A percentile compares a stretch with the other conserved stretches of the same genome.
Evolutionary conservation across 2,888 invertebrate species (phyloP).

Genomic region (Ethmia dodecea): DNA sequence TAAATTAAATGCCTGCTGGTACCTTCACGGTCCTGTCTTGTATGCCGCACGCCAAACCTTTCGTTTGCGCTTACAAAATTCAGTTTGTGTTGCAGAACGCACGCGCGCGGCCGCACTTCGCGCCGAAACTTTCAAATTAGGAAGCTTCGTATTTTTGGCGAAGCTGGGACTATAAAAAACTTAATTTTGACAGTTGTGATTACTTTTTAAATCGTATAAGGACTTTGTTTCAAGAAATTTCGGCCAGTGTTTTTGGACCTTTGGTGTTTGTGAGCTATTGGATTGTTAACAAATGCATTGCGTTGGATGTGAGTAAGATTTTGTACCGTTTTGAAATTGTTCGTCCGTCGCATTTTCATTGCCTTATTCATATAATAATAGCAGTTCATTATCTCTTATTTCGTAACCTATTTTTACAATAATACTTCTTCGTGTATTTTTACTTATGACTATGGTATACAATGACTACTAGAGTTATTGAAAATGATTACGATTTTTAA

Average conservation of each 20-base stretch:
- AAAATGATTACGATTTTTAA: too few relatives aligned
- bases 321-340: constrained; percentile 41
- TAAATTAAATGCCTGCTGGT: constrained; percentile 38
- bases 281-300: constrained; percentile 62
- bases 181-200: constrained; percentile 21
- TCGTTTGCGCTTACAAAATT: constrained; percentile 68
- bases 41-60: constrained; percentile 44
- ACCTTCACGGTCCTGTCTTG: constrained; percentile 63
- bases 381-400: constrained; percentile 6
- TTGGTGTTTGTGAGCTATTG: constrained; percentile 46
- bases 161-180: constrained; percentile 2
- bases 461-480: too few relatives aligned
- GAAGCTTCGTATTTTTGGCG: constrained; percentile 33
- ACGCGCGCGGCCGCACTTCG: constrained; percentile 66
- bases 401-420: constrained; percentile 4
- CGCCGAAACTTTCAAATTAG: constrained; percentile 65
- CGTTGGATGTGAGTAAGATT: constrained; percentile 65
- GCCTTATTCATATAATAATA: constrained; percentile 5
- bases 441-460: too few relatives aligned
- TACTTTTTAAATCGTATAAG: constrained; percentile 25
- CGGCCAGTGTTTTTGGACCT: constrained; percentile 32
- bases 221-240: too few relatives aligned
- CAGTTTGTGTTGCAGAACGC: constrained; percentile 67
- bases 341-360: constrained; percentile 54
- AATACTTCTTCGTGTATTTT: not conserved